These are phyloP conservation scores for Xanthorhoe designata DNA, from an alignment of 2,888 invertebrate species.

Conservation along the genomic window DNA sequence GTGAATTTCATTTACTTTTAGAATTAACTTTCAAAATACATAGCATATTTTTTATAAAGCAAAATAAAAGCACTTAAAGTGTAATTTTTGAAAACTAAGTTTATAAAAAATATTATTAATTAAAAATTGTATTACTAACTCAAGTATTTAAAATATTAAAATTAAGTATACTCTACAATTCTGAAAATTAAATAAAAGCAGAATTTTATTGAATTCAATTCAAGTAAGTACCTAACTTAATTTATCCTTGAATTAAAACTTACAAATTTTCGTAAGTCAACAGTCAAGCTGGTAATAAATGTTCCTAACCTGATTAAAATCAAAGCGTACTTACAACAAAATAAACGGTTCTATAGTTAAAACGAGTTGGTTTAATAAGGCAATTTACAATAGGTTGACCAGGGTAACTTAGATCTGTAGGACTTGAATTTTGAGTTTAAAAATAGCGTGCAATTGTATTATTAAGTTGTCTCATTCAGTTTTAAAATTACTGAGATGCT, in stretches of 20 bases:
- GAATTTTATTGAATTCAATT: background rate
- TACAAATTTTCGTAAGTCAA: slow-evolving; percentile 26
- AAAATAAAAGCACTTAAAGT: too few species aligned
- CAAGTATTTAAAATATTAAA: too few species aligned
- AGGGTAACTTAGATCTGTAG: slow-evolving; percentile 45
- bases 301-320: slow-evolving; percentile 24
- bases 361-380: slow-evolving; percentile 17
- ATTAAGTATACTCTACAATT: background rate
- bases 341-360: slow-evolving; percentile 16
- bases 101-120: too few species aligned
- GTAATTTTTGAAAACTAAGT: too few species aligned
- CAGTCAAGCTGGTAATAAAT: slow-evolving; percentile 31
- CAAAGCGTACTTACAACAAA: slow-evolving; percentile 21
- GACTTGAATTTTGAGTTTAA: slow-evolving; percentile 33
- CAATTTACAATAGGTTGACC: slow-evolving; percentile 56
- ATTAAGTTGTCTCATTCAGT: too few species aligned
- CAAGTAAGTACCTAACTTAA: too few species aligned
- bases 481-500: too few species aligned
- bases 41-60: background rate
- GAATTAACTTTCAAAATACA: background rate
- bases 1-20: background rate
- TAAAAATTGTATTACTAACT: too few species aligned
- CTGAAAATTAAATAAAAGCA: background rate
- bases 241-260: slow-evolving; percentile 15
- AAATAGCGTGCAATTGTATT: too few species aligned